These are phyloP conservation scores for Drosophila pseudotakahashii DNA, from an alignment of 2,888 invertebrate genomes.

Conservation along the genomic window DNA sequence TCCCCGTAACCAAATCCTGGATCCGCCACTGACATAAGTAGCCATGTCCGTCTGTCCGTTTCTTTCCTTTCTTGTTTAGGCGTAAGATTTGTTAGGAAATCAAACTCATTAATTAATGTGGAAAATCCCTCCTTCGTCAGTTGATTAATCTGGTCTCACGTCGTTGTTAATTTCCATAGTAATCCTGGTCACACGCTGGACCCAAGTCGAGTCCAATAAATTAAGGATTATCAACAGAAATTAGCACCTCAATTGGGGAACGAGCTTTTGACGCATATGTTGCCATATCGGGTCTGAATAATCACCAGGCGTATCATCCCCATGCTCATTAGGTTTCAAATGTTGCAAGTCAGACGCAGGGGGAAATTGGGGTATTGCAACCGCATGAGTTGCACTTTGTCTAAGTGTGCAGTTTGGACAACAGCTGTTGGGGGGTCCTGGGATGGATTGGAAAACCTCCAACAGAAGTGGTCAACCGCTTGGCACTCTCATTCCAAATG, in stretches of 20 bases:
- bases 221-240: conserved; percentile 68
- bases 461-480: conserved; percentile 44
- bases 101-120: conserved; percentile 3
- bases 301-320: conserved; percentile 23
- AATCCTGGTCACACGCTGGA: neutral
- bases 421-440: conserved; percentile 20
- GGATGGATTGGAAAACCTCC: conserved; percentile 4
- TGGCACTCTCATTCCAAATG: conserved; percentile 18
- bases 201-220: conserved; percentile 53
- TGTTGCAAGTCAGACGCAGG: conserved; percentile 20
- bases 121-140: neutral
- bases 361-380: conserved; percentile 29
- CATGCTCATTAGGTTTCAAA: conserved; percentile 11
- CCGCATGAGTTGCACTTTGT: conserved; percentile 74
- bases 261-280: conserved; percentile 34
- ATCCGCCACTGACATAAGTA: too few relatives aligned
- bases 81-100: neutral
- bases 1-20: too few relatives aligned
- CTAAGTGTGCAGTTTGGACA: conserved; percentile 49
- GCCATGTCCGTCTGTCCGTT: too few relatives aligned
- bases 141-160: neutral
- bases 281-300: conserved; percentile 32
- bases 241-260: conserved; percentile 41
- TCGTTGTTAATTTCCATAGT: conserved; percentile 18
- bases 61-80: too few relatives aligned